These are phyloP conservation scores for Carettochelys insculpta DNA, from an alignment of 2,113 vertebrate species.

Conservation along the genomic window DNA sequence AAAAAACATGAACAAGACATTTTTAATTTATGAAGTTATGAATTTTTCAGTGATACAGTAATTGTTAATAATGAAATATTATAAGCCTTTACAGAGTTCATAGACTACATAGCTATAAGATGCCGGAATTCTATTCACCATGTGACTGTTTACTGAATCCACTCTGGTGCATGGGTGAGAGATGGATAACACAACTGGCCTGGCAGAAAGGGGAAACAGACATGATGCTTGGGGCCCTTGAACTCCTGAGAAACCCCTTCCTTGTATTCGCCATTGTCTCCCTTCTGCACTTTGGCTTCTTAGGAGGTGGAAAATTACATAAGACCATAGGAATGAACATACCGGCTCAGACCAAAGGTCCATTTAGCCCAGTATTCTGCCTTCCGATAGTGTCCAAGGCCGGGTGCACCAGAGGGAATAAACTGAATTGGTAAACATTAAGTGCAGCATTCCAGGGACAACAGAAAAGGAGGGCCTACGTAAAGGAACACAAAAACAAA, in stretches of 20 bases:
- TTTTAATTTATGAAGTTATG: not conserved
- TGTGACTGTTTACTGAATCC: not conserved
- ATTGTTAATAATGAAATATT: not conserved
- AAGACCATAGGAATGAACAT: too few relatives aligned
- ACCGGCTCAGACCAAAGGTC: too few relatives aligned
- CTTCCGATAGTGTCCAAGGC: too few relatives aligned
- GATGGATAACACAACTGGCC: rapidly evolving
- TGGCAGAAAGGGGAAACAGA: rapidly evolving
- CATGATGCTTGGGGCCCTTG: not conserved
- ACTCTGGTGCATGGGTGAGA: not conserved
- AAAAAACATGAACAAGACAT: not conserved
- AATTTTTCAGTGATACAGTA: not conserved
- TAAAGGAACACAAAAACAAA: not conserved
- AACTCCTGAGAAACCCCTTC: not conserved
- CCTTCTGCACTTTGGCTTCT: not conserved
- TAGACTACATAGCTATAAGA: not conserved
- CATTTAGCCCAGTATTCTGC: too few relatives aligned
- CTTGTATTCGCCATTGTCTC: not conserved
- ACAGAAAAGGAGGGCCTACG: not conserved
- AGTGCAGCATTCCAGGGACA: not conserved
- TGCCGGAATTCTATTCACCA: not conserved
- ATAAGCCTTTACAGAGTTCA: not conserved
- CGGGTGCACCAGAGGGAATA: too few relatives aligned
- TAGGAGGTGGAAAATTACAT: not conserved
- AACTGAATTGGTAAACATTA: too few relatives aligned